Base-by-base conservation (phyloP, 2,888 invertebrate species). In the Tetragnatha montana region DNA sequence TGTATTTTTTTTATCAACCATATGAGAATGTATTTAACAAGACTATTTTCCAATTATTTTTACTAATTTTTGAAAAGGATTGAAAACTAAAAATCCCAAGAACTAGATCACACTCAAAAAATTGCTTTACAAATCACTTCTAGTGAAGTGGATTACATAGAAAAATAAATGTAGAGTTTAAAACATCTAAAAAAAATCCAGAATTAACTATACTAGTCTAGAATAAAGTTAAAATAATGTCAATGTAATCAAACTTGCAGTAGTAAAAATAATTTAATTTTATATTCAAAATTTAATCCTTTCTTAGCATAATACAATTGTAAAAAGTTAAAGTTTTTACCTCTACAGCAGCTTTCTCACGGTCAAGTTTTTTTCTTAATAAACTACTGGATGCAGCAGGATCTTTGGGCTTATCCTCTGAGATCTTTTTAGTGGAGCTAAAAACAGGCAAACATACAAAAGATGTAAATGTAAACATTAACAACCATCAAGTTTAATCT, bases 351-450 rank as follows among this genome's bases (percentile, higher is more conserved):
- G 60, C 69, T 73, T 84, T 82, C n/a, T 90, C 87, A 79, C 91
- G 50, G 47, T 89, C 90, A 51, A 87, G 68, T 50, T 86, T 89
- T 47, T 91, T 91, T 69, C 89, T 88, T 22, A 91, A 50, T 35
- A 91, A 75, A 69, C 91, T 76, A 50, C 47, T 74, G 19, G 86
- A 71, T 22, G 74, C 74, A 14, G 76, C 60, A 21, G 70, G 71
- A 68, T 86, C 89, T 75, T 80, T 87, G 6, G 78, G 6, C 76
- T 81, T 75, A 51, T 69, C 75, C 21, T 86, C 86, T 47, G 74
- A 47, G 8, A 68, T 47, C 10, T 19, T 51, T 71, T 90, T 87
- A 19, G 69, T 12, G 19, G 83, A 19, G 12, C 90, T 90, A 51
- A 10, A 81, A 83, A 21, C 4, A 35, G 35, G 35, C 35, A 35